Evolutionary conservation across 2,888 invertebrate species (phyloP), one percentile per base, ranked within the genome.

Genomic region (Drosophila anomalata): DNA sequence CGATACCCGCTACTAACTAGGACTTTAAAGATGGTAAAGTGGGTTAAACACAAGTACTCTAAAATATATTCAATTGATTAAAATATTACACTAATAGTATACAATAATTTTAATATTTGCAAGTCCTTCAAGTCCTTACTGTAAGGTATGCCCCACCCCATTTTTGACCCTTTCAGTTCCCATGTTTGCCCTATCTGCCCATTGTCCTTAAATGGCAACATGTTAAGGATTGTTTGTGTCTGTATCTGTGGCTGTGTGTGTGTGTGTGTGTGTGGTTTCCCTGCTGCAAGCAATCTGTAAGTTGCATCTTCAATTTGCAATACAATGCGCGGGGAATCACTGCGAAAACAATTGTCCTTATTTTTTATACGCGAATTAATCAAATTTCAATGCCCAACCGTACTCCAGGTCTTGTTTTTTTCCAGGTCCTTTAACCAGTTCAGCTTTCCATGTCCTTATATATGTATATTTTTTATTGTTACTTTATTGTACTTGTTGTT

Each of bases 321-420:
- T 39, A 65, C 63, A 65, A 60, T 60, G 60, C 56, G 36, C 20
- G 60, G 12, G 36, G 33, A 55, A 65, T 53, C 53, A 47, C 52
- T 41, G 44, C 12, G 46, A 31, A 53, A 69, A 61, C 46, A 62
- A 63, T 46, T 62, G 41, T 48, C 20, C 29, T 17, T n/a, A 29
- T 51, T 46, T 51, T 44, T 36, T 50, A 12, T 50, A 9, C 41
- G n/a, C 31, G 31, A 22, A 33, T 63, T 63, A 53, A 65, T 63
- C 54, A 48, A 48, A 41, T 29, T 63, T 53, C 33, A 4, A 12
- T 26, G 12, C 14, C 9, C 36, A 36, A 14, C 41, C 8, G 41
- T 3, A 17, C 41, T 33, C 33, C 33, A 36, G 7, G 9, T 11
- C 36, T 41, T 26, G 14, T n/a, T 26, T 39, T 6, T 12, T 6